A percentile compares a stretch with the other conserved stretches of the same genome.
Conservation (phyloP, 1,140 invertebrate genomes). For the Hypothenemus hampei region DNA sequence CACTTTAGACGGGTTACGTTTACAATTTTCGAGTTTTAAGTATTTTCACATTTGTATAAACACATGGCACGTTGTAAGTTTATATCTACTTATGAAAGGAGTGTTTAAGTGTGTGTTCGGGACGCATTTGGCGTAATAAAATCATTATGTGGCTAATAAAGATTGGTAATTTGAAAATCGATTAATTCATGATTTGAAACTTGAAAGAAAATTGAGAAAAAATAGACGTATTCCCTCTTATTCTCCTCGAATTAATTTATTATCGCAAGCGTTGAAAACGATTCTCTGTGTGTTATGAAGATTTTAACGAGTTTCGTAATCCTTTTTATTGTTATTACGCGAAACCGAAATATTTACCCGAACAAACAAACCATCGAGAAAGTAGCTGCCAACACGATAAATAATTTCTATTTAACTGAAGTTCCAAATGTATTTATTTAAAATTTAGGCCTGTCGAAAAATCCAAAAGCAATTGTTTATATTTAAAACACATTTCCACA, state of each 20-base stretch:
- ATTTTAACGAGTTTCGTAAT: no score
- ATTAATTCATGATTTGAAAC: no score
- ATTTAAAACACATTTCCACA: no score
- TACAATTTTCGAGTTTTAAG: constrained; percentile 40
- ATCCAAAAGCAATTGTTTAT: constrained; percentile 1
- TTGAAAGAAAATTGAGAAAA: no score
- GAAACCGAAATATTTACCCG: constrained; percentile 9
- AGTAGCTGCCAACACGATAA: constrained; percentile 2
- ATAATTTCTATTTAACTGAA: constrained; percentile 10
- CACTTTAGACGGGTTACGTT: constrained; percentile 39
- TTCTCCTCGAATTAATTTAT: no score
- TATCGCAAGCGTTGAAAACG: no score
- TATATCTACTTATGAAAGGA: constrained; percentile 28
- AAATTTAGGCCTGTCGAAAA: constrained; percentile 5
- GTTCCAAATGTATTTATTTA: constrained; percentile 11
- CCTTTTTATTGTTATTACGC: constrained; percentile 8
- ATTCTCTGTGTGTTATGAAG: no score
- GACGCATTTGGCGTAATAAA: constrained; percentile 23
- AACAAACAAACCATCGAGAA: constrained; percentile 7
- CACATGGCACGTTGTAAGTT: constrained; percentile 38
- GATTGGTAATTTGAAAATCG: not conserved
- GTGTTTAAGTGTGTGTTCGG: constrained; percentile 11
- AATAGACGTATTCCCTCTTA: no score
- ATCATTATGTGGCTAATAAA: constrained; percentile 20
- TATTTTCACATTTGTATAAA: constrained; percentile 41